Base-by-base conservation (phyloP, 2,113 vertebrate genomes). In the Tachycineta bicolor region DNA sequence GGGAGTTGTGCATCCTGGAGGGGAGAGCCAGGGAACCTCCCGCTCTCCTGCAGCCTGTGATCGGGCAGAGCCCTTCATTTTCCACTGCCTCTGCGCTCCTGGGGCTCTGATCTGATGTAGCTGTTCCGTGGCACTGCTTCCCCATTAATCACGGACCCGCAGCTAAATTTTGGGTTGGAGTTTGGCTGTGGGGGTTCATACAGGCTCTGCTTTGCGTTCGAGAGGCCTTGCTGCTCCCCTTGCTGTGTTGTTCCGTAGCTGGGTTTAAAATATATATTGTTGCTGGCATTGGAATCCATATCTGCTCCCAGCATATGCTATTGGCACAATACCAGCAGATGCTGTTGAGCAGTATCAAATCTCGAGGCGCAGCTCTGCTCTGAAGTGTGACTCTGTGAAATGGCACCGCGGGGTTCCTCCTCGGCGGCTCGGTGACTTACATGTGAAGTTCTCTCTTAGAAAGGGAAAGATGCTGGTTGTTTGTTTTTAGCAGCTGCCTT, bases 321-420 rank as follows among this genome's bases (percentile, higher is more conserved):
- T 94, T 97, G 96, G 96, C 96, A 78, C 88, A 81, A 67, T 95
- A 90, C 96, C 96, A 96, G 85, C 96, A 97, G 96, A 81, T 96
- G 94, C 96, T 92, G 96, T 81, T 88, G 81, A 83, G 88, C 9
- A 1, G 83, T 87, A 93, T 81, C 90, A 34, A 39, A 87, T 96
- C 94, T 87, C 64, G 26, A 83, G 90, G 92, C 28, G 47, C 93
- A 88, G 96, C 83, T 83, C 69, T 37, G 52, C 70, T 93, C 87
- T 59, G 50, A 90, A 95, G 90, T 87, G 93, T 2, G 29, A 83
- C 94, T 91, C 90, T 84, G 67, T 88, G 86, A 90, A 95, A 65
- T 65, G 96, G 90, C 93, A 94, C 96, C 4, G 7, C 24, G 7
- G 92, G 96, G 93, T 50, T 97, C 93, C 88, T 78, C 55, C 60